These are phyloP conservation scores for Hyalella azteca DNA, from an alignment of 2,888 invertebrate species.

Conservation along the genomic window DNA sequence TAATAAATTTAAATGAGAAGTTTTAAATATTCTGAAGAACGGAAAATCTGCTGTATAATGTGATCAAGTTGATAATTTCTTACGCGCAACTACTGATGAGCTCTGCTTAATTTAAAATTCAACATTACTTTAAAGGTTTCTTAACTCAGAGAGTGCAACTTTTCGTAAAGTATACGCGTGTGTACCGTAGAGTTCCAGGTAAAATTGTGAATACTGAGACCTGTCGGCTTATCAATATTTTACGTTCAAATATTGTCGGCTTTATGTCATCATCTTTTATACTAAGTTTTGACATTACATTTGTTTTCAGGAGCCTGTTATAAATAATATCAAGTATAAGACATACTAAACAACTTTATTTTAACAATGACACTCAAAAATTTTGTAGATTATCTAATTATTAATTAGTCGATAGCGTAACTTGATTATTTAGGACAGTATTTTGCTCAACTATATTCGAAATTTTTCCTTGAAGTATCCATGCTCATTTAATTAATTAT, in stretches of 20 bases:
- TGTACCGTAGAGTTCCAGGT: background rate
- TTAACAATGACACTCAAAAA: background rate
- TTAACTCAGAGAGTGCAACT: background rate
- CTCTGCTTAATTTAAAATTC: too few species aligned
- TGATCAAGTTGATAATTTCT: too few species aligned
- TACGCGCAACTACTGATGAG: too few species aligned
- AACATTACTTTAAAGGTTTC: too few species aligned
- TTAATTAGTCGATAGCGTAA: background rate
- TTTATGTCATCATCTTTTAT: background rate
- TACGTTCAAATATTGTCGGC: background rate
- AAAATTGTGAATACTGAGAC: background rate
- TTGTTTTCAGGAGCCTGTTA: background rate
- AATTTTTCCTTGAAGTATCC: background rate
- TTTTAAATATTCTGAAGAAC: too few species aligned
- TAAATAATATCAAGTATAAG: background rate
- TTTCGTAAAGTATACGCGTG: background rate
- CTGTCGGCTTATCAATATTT: background rate
- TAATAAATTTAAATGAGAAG: too few species aligned
- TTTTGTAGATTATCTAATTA: background rate
- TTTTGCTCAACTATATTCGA: background rate
- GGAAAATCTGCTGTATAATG: too few species aligned
- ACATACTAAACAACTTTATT: background rate
- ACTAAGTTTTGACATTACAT: background rate
- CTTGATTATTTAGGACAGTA: background rate
- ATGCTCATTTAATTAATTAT: background rate